These are phyloP conservation scores for Rhynchotus rufescens DNA, from an alignment of 2,797 vertebrate species.

Conservation along the genomic window DNA sequence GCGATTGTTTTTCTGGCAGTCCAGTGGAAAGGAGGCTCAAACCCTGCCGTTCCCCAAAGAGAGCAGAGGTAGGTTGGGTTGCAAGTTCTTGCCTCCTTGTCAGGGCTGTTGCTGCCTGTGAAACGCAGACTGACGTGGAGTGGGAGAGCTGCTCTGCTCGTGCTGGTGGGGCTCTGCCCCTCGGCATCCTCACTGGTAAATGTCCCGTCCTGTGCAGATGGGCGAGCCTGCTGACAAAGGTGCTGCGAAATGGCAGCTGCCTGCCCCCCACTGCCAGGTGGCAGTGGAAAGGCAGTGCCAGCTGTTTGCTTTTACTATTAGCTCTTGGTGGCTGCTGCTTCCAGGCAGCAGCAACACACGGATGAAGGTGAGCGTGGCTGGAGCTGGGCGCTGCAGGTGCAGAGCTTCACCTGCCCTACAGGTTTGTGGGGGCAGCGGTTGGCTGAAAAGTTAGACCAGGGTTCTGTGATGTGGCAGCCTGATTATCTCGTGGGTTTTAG, in stretches of 20 bases:
- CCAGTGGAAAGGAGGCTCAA: neutral
- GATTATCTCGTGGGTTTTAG: neutral
- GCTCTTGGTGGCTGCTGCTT: neutral
- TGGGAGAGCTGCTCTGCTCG: neutral
- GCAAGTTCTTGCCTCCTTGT: neutral
- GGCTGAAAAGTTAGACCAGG: neutral
- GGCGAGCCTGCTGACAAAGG: neutral
- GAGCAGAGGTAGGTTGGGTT: neutral
- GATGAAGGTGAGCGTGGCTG: neutral
- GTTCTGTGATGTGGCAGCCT: neutral
- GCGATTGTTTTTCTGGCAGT: neutral
- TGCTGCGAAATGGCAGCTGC: neutral
- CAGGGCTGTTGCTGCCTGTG: neutral
- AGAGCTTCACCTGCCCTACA: neutral
- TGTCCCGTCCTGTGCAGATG: neutral
- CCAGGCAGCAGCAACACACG: neutral
- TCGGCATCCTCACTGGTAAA: neutral
- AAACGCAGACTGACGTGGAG: neutral
- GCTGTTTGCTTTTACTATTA: neutral
- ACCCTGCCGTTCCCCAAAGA: neutral
- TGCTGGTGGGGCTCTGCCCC: fast-evolving
- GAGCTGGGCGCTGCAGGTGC: neutral
- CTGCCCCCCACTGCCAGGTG: neutral
- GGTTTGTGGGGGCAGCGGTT: fast-evolving
- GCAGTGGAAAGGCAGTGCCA: neutral